A percentile compares a stretch with the other conserved stretches of the same genome.
These are phyloP conservation scores for Zapus hudsonius DNA, from an alignment of 2,113 vertebrate genomes.

Conservation along the genomic window DNA sequence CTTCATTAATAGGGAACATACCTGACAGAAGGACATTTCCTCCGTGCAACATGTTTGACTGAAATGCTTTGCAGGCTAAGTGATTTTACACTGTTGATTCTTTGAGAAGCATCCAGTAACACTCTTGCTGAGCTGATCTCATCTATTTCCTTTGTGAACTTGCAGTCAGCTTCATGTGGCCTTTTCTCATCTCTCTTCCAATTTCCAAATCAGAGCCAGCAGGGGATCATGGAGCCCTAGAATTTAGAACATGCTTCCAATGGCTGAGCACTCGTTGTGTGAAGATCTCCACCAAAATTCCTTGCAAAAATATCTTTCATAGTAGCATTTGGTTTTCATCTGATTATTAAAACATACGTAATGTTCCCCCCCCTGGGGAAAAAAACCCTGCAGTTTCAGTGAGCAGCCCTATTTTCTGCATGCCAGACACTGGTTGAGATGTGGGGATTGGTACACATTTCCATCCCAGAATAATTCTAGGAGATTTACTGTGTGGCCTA, in stretches of 20 bases:
- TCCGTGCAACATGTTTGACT: background rate
- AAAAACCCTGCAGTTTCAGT: slow-evolving; percentile 3
- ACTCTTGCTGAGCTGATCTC: background rate
- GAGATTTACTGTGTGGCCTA: background rate
- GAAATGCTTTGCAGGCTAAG: background rate
- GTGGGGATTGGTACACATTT: background rate
- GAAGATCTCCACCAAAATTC: background rate
- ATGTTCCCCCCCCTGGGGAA: background rate
- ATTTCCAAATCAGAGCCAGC: slow-evolving; percentile 39
- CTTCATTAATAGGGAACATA: background rate
- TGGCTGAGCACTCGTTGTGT: background rate
- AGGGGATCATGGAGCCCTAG: background rate
- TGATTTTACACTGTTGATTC: slow-evolving; percentile 3
- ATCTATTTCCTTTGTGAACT: slow-evolving; percentile 53
- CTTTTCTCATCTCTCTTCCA: slow-evolving; percentile 28
- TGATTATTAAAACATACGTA: background rate
- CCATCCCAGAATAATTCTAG: background rate
- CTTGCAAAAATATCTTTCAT: background rate
- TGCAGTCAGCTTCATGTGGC: background rate
- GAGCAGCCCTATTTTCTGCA: background rate
- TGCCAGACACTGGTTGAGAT: background rate
- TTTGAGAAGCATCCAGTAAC: slow-evolving; percentile 47
- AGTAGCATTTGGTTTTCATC: slow-evolving; percentile 4
- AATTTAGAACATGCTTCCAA: background rate
- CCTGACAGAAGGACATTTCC: background rate